Evolutionary conservation across 1,140 invertebrate genomes (phyloP).

Genomic region (Hycleus cichorii): DNA sequence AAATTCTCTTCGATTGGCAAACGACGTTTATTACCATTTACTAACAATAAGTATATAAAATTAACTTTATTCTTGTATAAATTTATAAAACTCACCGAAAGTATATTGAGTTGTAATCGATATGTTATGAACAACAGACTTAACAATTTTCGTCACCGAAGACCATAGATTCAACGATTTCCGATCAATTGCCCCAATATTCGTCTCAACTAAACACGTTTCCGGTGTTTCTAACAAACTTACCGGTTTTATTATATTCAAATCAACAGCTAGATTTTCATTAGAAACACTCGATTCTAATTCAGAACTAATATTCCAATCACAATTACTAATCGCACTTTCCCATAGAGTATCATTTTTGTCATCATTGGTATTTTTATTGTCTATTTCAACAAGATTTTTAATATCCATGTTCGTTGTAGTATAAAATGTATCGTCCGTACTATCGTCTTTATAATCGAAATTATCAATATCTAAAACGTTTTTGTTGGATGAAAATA

Average conservation of each 20-base stretch:
- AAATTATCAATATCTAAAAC: neutral
- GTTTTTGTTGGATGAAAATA: no score
- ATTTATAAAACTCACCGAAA: neutral
- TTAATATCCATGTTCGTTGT: neutral
- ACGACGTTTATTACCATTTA: neutral
- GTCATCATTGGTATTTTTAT: neutral
- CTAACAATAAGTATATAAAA: neutral
- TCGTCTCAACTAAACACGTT: no score
- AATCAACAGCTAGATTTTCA: neutral
- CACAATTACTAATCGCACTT: neutral
- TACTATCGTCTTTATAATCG: neutral
- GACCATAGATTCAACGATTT: constrained; percentile 23
- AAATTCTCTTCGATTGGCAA: neutral
- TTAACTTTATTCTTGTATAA: neutral
- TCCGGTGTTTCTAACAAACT: no score
- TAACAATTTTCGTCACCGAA: constrained; percentile 25
- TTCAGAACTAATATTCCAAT: neutral
- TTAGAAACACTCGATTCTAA: neutral
- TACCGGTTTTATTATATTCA: no score
- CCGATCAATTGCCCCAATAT: no score
- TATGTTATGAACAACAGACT: constrained; percentile 7
- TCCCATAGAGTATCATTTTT: constrained; percentile 1
- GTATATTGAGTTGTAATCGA: constrained; percentile 3
- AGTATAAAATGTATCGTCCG: neutral
- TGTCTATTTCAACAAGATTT: neutral